Conservation (phyloP, 2,888 invertebrate genomes). For the Eupithecia abbreviata region DNA sequence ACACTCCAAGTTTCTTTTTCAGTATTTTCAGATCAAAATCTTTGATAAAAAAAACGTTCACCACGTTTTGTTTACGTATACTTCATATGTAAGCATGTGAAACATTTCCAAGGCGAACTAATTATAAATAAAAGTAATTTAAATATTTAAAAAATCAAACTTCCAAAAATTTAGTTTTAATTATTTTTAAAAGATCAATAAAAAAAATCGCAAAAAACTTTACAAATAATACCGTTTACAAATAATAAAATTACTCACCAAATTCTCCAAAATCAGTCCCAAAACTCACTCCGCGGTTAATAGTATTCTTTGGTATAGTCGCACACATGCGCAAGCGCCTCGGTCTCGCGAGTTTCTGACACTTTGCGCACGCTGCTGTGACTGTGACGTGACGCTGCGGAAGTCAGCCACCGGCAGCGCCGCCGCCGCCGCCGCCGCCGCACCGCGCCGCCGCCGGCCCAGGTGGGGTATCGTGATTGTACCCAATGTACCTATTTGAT, state of each 20-base stretch:
- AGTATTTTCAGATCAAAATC: neutral
- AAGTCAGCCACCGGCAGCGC: neutral
- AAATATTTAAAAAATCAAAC: neutral
- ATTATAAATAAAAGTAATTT: neutral
- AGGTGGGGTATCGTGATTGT: neutral
- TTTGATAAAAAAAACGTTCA: no score
- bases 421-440: neutral
- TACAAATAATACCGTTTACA: no score
- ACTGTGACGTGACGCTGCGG: conserved; percentile 1
- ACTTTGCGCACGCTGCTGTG: neutral
- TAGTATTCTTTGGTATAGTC: neutral
- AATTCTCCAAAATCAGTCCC: neutral
- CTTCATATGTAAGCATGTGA: neutral
- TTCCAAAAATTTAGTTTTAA: neutral
- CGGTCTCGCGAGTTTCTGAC: conserved; percentile 5
- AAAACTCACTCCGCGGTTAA: neutral
- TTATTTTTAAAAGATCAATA: neutral
- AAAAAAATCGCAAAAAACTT: neutral
- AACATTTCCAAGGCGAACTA: neutral
- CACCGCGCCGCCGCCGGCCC: neutral
- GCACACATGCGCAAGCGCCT: conserved; percentile 8
- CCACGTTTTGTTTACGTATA: neutral
- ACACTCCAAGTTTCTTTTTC: neutral
- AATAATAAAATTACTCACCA: neutral
- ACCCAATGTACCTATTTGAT: no score